Base-by-base conservation (phyloP, 2,113 vertebrate genomes). In the Apteryx owenii region DNA sequence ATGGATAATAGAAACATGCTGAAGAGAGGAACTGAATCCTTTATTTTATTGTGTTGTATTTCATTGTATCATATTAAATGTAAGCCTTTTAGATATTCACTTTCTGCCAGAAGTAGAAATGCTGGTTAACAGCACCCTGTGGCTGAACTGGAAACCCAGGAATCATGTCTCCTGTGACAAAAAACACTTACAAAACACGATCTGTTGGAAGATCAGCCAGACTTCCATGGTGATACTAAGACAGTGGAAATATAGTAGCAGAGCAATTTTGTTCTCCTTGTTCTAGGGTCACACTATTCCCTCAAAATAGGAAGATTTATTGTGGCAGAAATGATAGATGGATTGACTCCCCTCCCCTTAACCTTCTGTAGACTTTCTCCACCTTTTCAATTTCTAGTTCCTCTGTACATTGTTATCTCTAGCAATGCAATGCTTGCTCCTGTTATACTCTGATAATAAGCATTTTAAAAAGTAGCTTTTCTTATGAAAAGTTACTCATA, bases 361-460 rank as follows among this genome's bases (percentile, higher is more conserved):
- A 85, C 70, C 76, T 93, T 91, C 65, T 78, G 31, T 42, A 80
- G 80, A 42, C 88, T 82, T 68, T 65, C 51, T 66, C 80, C 85
- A 96, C 77, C 91, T 95, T 94, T 91, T 56, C 94, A 90, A 81
- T 88, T 96, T 82, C 96, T 87, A 44, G 1, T 94, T 51, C 56
- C 26, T 93, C 93, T 94, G 77, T 84, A 85, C 95, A 85, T 88
- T 53, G 77, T 91, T 95, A 78, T 92, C 93, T 91, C 75, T 71
- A 60, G 94, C 78, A 96, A 96, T 31, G 76, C 90, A 93, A 88
- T 62, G 50, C 71, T 95, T 96, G 65, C 87, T 97, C 76, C 94
- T 97, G 69, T 80, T 95, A 60, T 72, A 95, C 42, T 26, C 94
- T 89, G 75, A 95, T 97, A 97, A 97, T 85, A 56, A 97, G 88